A percentile compares a stretch with the other conserved stretches of the same genome.
phyloP scores from a whole-genome alignment of 2,888 invertebrate species.

The Malacosoma neustria region DNA sequence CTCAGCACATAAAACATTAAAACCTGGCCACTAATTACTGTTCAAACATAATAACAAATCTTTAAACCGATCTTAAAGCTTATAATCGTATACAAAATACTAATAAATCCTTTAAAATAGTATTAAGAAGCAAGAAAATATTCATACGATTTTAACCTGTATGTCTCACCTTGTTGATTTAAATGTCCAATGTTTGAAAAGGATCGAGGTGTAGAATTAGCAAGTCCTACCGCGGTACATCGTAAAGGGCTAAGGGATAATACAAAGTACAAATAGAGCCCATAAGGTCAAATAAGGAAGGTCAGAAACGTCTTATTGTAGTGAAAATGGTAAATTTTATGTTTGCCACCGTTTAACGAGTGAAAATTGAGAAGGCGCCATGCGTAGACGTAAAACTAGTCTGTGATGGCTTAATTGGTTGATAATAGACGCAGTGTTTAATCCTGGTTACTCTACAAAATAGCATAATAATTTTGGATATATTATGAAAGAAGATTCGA shows the following conservation, averaged over 20 bases:
- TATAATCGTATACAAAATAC: slow-evolving; percentile 19
- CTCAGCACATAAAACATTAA: slow-evolving; percentile 39
- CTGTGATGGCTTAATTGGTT: too few relatives aligned
- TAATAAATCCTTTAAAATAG: background rate
- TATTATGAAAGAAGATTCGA: too few relatives aligned
- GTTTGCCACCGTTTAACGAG: slow-evolving; percentile 6
- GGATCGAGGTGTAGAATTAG: slow-evolving; percentile 57
- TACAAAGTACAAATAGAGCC: slow-evolving; percentile 28
- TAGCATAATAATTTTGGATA: too few relatives aligned
- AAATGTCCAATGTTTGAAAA: slow-evolving; percentile 41
- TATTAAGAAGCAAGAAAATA: background rate
- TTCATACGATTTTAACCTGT: slow-evolving; percentile 9
- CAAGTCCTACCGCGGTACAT: slow-evolving; percentile 59
- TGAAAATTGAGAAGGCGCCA: too few relatives aligned
- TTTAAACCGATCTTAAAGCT: slow-evolving; percentile 18
- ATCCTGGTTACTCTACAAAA: too few relatives aligned
- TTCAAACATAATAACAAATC: slow-evolving; percentile 42
- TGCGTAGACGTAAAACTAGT: too few relatives aligned
- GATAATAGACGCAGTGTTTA: too few relatives aligned
- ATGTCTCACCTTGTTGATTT: slow-evolving; percentile 35
- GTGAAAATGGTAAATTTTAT: background rate
- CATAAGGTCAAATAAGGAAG: slow-evolving; percentile 12
- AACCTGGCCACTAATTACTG: slow-evolving; percentile 41
- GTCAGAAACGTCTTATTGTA: slow-evolving; percentile 3
- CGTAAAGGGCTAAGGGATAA: slow-evolving; percentile 39